Base-by-base conservation (phyloP, 2,113 vertebrate species). In the Oryzias javanicus region DNA sequence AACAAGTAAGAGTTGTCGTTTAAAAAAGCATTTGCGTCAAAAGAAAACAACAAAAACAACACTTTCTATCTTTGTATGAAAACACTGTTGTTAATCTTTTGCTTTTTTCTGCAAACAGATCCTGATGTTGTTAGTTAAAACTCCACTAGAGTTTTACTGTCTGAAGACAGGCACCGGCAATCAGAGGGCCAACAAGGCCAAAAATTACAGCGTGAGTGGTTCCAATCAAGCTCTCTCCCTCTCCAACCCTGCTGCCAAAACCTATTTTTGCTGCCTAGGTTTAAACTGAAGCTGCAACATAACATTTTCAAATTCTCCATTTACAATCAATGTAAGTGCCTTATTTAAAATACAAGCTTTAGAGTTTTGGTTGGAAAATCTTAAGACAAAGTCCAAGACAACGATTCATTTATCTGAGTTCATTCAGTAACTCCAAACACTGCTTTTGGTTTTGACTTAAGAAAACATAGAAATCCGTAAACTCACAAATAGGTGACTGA, bases 131-230 rank as follows among this genome's bases (percentile, higher is more conserved):
- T 90, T 88, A 89, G 85, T 88, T 76, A 76, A 82, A 85, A 84
- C 72, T 85, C 81, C 73, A 48, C 78, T 78, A 75, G 47, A 77
- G 81, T 89, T 89, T 83, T 87, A 88, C 89, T 85, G 86, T 89
- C 86, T 90, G 86, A 92, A 91, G 86, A 80, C 79, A 72, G 79
- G 72, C 74, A 76, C 63, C 83, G 69, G 81, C 71, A 83, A 91
- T 88, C 89, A 85, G 75, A 27, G 15, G 60, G 63, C 86, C 85
- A 88, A 89, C 79, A 86, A 86, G 87, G 85, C 84, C 86, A 65
- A 81, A 91, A 84, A 72, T 82, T 90, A 84, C 46, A 16, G 55
- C 70, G 54, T 60, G 76, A 79, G 75, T 82, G 68, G 78, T 89
- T 92, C 75, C 84, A 86, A 84, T 84, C 68, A 82, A 55, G 66